A percentile compares a stretch with the other conserved stretches of the same genome.
Evolutionary conservation across 1,140 invertebrate genomes (phyloP).

Genomic region (Archivesica marissinica): DNA sequence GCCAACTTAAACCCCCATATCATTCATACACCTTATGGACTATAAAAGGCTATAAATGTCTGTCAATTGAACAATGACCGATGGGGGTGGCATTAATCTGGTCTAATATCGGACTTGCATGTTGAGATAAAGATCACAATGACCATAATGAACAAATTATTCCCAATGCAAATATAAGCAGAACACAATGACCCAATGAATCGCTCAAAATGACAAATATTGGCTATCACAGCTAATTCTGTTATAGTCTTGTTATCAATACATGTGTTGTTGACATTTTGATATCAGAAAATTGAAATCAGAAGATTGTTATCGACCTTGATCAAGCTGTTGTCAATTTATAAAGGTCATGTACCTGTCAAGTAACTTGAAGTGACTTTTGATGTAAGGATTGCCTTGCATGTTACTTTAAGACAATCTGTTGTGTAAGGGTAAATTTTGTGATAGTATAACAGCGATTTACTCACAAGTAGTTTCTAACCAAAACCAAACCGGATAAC

Average conservation of each 20-base stretch:
- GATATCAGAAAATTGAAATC: not conserved
- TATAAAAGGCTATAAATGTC: not conserved
- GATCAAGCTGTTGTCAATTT: not conserved
- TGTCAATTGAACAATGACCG: not conserved
- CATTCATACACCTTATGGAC: not conserved
- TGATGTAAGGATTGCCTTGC: no score
- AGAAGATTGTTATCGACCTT: not conserved
- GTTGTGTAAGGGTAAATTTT: no score
- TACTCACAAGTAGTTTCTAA: no score
- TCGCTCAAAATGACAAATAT: conserved; percentile 10
- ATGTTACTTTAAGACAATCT: no score
- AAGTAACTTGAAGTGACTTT: no score
- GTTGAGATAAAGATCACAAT: not conserved
- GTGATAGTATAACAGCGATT: no score
- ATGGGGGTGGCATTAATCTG: not conserved
- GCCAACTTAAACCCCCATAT: not conserved
- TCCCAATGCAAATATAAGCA: not conserved
- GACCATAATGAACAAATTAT: not conserved
- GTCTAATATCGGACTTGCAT: not conserved
- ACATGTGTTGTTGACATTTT: conserved; percentile 3
- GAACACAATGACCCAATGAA: not conserved
- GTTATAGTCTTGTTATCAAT: no score
- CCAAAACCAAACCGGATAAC: no score
- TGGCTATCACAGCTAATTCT: not conserved
- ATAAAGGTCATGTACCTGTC: not conserved